Percentiles rank a stretch among this genome's conserved stretches.
These are phyloP conservation scores for Harpegnathos saltator DNA, from an alignment of 1,140 invertebrate genomes.

Conservation along the genomic window DNA sequence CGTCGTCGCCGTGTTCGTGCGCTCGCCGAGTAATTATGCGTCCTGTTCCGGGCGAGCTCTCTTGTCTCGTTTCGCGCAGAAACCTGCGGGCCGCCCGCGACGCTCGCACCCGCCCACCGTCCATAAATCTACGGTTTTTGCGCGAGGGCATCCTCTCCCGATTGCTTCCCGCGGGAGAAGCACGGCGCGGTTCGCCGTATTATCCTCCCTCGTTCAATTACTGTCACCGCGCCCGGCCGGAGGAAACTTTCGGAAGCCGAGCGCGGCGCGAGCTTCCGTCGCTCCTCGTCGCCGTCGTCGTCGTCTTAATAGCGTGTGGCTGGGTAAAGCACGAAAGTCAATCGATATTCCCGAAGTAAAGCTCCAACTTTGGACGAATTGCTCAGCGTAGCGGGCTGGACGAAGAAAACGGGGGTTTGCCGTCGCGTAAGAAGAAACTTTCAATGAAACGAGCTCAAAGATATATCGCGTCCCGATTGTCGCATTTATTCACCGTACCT, in stretches of 20 bases:
- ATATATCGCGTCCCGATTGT: too few relatives aligned
- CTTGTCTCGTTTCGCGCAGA: constrained; percentile 15
- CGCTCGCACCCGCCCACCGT: constrained; percentile 73
- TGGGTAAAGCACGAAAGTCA: not conserved
- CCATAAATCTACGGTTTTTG: constrained; percentile 83
- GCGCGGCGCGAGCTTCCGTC: not conserved
- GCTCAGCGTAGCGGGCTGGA: not conserved
- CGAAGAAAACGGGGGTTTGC: not conserved
- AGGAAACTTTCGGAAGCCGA: constrained; percentile 48
- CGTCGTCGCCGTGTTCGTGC: constrained; percentile 72
- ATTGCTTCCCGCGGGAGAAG: constrained; percentile 78
- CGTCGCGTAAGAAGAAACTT: not conserved
- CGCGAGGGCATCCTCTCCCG: constrained; percentile 64
- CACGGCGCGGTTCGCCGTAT: constrained; percentile 24
- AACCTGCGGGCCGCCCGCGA: constrained; percentile 6
- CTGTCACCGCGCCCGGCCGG: constrained; percentile 47
- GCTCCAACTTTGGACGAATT: not conserved
- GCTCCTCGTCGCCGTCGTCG: too few relatives aligned
- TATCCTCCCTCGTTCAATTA: constrained; percentile 76
- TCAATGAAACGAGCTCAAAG: too few relatives aligned
- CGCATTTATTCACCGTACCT: too few relatives aligned
- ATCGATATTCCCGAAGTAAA: not conserved
- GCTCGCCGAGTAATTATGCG: constrained; percentile 82
- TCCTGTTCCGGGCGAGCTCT: not conserved
- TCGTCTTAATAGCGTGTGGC: not conserved